Evolutionary conservation across 2,797 vertebrate genomes (phyloP), one percentile per base, ranked within the genome.

Genomic region (Gephyroberyx darwinii): DNA sequence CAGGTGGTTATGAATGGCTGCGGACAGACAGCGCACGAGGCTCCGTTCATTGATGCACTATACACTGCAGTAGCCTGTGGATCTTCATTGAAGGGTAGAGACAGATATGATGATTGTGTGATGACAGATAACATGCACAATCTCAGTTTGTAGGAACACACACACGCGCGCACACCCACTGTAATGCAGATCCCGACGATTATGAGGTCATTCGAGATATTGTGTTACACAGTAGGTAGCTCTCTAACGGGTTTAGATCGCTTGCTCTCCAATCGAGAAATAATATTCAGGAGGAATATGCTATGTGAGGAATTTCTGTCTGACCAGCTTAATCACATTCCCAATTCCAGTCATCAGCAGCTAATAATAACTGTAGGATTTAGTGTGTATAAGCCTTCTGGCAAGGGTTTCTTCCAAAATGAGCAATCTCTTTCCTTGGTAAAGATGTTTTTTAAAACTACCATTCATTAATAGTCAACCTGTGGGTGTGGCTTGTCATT

Each of bases 1-100:
- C 88, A 91, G 88, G 89, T 92, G 87, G 56, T 90, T 90, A 80
- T 93, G 92, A 93, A 93, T 92, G 92, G 61, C 78, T 86, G 78
- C 81, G 45, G 83, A 84, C 76, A 70, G 80, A 79, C 71, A 69
- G 70, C 65, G 22, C 77, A 60, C 56, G 82, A 82, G 74, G 81
- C 53, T 81, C 39, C 43, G 58, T 83, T 85, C 90, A 92, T 91
- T 92, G 88, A 92, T 85, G 78, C 39, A 47, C 54, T 47, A 19
- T 14, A 30, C 8, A 87, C 55, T 26, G 68, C n/a, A 72, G 76
- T 62, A 79, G 75, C 56, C 48, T 41, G 64, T n/a, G 9, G 22
- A 72, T 60, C 20, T 52, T n/a, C 59, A 17, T 22, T 45, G 16
- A 41, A 31, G 1, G 4, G 2, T 26, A 26, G 26, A 26, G 1